phyloP scores from a whole-genome alignment of 1,140 invertebrate species.

The Pachyrhynchus sulphureomaculatus region DNA sequence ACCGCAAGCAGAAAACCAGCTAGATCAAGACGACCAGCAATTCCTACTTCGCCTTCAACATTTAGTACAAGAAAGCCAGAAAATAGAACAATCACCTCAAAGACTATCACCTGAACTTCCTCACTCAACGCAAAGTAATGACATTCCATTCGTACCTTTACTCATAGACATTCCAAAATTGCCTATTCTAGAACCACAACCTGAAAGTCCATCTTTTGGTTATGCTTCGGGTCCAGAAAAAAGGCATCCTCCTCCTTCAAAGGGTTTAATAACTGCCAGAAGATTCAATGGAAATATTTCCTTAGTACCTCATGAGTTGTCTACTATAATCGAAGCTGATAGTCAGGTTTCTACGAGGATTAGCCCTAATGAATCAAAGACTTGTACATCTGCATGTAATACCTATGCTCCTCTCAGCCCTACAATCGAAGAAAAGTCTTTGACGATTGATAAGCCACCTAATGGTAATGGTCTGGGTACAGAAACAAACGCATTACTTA shows the following conservation, averaged over 20 bases:
- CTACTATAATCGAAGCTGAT: conserved; percentile 62
- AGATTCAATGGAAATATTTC: conserved; percentile 50
- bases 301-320: conserved; percentile 61
- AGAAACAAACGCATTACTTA: too few relatives aligned
- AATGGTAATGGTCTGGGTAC: background rate
- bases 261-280: conserved; percentile 31
- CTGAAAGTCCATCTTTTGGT: too few relatives aligned
- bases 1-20: background rate
- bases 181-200: conserved; percentile 38
- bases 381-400: background rate
- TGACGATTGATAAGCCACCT: conserved; percentile 4
- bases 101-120: background rate
- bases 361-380: conserved; percentile 30
- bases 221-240: background rate
- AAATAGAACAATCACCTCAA: background rate
- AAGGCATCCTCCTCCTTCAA: conserved; percentile 41
- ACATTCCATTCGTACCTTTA: conserved; percentile 31
- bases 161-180: conserved; percentile 44
- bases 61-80: conserved; percentile 12
- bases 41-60: conserved; percentile 20
- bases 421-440: conserved; percentile 1
- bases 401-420: background rate
- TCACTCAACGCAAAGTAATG: background rate
- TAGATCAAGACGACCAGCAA: conserved; percentile 9
- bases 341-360: conserved; percentile 40